Percentiles rank a stretch among this genome's conserved stretches.
phyloP scores from a whole-genome alignment of 2,888 invertebrate species.

The Caenorhabditis drosophilae region DNA sequence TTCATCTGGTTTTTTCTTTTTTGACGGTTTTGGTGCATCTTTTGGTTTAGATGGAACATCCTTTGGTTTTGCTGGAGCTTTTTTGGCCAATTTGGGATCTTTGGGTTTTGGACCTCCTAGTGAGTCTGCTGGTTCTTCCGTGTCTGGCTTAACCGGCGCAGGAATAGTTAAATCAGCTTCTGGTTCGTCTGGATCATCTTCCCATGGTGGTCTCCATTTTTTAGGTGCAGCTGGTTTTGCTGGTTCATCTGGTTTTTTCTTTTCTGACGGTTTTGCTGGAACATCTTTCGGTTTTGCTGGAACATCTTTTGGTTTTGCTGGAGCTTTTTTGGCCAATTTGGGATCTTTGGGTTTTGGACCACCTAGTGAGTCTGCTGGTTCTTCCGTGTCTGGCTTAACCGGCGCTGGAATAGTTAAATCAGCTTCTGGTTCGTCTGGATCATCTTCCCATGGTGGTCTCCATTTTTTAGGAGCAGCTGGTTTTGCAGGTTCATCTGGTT shows the following conservation, averaged over 20 bases:
- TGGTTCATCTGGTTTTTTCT: conserved; percentile 17
- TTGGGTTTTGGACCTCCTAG: conserved; percentile 31
- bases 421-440: conserved; percentile 18
- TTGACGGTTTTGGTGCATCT: conserved; percentile 10
- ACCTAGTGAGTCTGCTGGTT: conserved; percentile 31
- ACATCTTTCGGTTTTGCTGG: no score
- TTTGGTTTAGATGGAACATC: conserved; percentile 14
- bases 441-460: conserved; percentile 32
- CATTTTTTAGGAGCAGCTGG: conserved; percentile 23
- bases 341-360: conserved; percentile 31
- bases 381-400: conserved; percentile 24
- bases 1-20: conserved; percentile 11
- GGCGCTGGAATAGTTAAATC: background rate
- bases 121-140: conserved; percentile 43
- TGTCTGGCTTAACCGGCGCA: conserved; percentile 17
- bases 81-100: conserved; percentile 27
- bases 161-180: conserved; percentile 29
- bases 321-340: conserved; percentile 20
- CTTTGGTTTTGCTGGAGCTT: conserved; percentile 27
- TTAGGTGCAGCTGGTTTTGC: conserved; percentile 27
- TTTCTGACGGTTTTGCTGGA: background rate
- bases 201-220: conserved; percentile 34
- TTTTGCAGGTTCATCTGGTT: conserved; percentile 10
- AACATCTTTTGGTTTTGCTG: no score
- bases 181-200: conserved; percentile 33